Evolutionary conservation across 2,113 vertebrate species (phyloP), one percentile per base, ranked within the genome.

Genomic region (Paraplagusia blochii): DNA sequence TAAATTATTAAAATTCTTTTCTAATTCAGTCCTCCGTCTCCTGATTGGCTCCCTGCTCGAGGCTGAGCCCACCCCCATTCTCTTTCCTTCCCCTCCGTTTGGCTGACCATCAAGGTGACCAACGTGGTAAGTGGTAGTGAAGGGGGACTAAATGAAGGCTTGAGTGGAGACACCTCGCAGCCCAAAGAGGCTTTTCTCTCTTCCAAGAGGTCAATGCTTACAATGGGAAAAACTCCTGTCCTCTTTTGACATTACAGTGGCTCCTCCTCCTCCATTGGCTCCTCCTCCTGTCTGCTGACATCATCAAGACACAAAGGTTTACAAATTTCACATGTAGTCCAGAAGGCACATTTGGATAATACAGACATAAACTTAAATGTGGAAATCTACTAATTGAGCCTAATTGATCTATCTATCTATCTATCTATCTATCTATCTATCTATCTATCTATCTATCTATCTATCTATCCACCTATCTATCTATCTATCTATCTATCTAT

Each of bases 191-290:
- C 47, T 9, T 69, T 6, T 2, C 9, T 13, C 4, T 85, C 85
- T 84, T 73, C 58, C 42, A 61, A 81, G 81, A 86, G 85, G 81
- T 82, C 78, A 79, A 83, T 19, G 67, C 66, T 68, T 58, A 69
- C 81, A 45, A 35, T 66, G 82, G 54, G 56, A 82, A 79, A 67
- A 79, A 68, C 60, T 72, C 14, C 16, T 33, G 66, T 58, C 22
- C 22, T 74, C 46, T 43, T 74, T 76, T 50, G 91, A 66, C 0
- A 69, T 83, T 93, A 95, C 90, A 92, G 89, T 66, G 87, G 79
- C 42, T 93, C 92, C 83, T 95, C 95, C 47, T 94, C 93, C 52
- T 95, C 95, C 95, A 96, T 97, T 8, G 95, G 95, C 54, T 96
- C 95, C 65, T 96, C 95, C 43, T 88, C 84, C 0, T 86, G 85